A percentile compares a stretch with the other conserved stretches of the same genome.
These are phyloP conservation scores for Heliconius ismenius DNA, from an alignment of 2,888 invertebrate genomes.

Conservation along the genomic window DNA sequence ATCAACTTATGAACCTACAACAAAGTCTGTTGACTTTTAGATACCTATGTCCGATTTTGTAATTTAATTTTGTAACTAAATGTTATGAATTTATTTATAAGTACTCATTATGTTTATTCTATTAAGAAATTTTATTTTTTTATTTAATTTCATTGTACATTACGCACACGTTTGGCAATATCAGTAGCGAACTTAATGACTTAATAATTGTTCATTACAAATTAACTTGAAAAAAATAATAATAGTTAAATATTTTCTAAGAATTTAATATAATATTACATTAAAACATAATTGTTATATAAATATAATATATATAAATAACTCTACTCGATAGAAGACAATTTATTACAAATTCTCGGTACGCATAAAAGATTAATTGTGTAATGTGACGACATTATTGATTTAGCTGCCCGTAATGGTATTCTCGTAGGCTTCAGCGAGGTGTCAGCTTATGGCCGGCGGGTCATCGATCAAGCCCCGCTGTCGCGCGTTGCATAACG, in stretches of 20 bases:
- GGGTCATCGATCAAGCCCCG: constrained; percentile 57
- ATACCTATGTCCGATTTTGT: constrained; percentile 43
- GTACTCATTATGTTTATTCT: background rate
- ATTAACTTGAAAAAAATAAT: background rate
- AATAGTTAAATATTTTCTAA: background rate
- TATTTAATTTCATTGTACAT: no score
- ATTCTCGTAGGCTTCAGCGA: constrained; percentile 47
- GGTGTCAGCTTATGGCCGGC: constrained; percentile 52
- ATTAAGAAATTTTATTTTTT: background rate
- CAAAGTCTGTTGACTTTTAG: constrained; percentile 43
- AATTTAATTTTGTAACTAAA: constrained; percentile 21
- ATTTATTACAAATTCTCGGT: constrained; percentile 24
- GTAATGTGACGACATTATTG: constrained; percentile 30
- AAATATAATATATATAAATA: background rate
- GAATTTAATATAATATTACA: background rate
- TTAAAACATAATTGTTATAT: background rate
- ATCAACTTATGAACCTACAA: constrained; percentile 44
- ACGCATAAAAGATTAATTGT: constrained; percentile 29
- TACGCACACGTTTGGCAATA: no score
- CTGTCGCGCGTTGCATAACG: constrained; percentile 55
- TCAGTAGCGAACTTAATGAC: no score
- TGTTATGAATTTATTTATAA: background rate
- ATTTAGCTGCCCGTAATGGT: constrained; percentile 32
- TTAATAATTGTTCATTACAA: background rate
- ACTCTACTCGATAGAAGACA: constrained; percentile 11